Evolutionary conservation across 35 echinoderm and acorn worm genomes (phyloP).

Genomic region (Holothuria glaberrima): DNA sequence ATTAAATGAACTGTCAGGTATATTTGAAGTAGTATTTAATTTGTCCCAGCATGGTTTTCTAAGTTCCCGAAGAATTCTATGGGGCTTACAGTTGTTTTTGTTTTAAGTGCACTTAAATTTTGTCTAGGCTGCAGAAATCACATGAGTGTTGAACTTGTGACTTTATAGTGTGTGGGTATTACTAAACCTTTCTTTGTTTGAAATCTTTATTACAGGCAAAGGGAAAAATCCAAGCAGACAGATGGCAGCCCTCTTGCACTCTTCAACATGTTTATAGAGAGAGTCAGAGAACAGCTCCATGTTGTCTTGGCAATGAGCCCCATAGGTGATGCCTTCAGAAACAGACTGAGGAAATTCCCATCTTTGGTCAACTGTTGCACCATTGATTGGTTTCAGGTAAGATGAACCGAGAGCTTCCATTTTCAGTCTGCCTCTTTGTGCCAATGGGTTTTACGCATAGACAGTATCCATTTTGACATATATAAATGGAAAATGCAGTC

Average conservation of each 20-base stretch:
- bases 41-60: too few relatives aligned
- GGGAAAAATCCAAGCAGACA: slow-evolving; percentile 90
- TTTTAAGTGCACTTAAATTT: too few relatives aligned
- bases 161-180: too few relatives aligned
- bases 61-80: too few relatives aligned
- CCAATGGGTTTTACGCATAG: not conserved
- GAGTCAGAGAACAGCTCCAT: slow-evolving; percentile 88
- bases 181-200: too few relatives aligned
- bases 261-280: slow-evolving; percentile 97
- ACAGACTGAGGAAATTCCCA: slow-evolving; percentile 95
- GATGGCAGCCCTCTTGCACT: slow-evolving; percentile 84
- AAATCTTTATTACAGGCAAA: slow-evolving; percentile 56
- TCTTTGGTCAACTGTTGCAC: slow-evolving; percentile 97
- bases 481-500: too few relatives aligned
- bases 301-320: slow-evolving; percentile 96
- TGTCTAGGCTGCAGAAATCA: too few relatives aligned
- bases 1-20: too few relatives aligned
- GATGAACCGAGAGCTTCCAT: not conserved
- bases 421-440: not conserved
- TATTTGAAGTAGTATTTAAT: too few relatives aligned
- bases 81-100: too few relatives aligned
- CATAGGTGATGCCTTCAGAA: slow-evolving; percentile 97
- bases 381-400: slow-evolving; percentile 99
- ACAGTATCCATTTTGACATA: not conserved
- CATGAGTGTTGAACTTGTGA: too few relatives aligned